These are phyloP conservation scores for Brachypodius melanocephalos DNA, from an alignment of 2,113 vertebrate species.

Conservation along the genomic window DNA sequence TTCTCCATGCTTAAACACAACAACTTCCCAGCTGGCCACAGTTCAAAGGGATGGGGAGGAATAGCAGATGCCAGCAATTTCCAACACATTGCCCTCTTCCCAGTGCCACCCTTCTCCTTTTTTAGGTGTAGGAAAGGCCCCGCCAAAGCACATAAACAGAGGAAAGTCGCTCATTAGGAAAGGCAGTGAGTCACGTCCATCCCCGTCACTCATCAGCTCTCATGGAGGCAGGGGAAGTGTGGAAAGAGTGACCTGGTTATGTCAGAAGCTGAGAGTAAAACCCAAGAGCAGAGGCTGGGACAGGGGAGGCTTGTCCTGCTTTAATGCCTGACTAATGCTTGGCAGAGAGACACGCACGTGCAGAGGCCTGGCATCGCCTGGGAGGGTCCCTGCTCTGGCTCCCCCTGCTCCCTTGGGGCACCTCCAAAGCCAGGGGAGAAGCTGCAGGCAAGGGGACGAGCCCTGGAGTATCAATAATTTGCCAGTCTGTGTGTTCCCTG, in stretches of 20 bases:
- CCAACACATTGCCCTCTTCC: neutral
- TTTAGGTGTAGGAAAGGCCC: neutral
- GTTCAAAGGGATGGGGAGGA: neutral
- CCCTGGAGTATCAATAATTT: neutral
- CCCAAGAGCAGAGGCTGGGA: neutral
- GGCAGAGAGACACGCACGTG: neutral
- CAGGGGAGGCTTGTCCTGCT: neutral
- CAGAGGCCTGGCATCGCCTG: accelerated
- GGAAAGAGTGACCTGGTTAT: constrained; percentile 60
- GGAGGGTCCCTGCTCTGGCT: neutral
- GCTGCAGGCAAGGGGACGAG: neutral
- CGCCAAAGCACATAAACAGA: neutral
- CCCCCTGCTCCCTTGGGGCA: neutral
- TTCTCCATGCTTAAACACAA: neutral
- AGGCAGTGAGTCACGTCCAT: constrained; percentile 30
- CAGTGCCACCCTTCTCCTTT: constrained; percentile 12
- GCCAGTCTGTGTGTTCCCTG: neutral
- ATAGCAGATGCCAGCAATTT: neutral
- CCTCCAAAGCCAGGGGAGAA: neutral
- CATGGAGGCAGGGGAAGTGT: constrained; percentile 6
- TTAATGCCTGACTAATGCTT: neutral
- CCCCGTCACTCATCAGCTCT: neutral
- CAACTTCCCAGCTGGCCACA: neutral
- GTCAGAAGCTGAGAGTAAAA: constrained; percentile 25
- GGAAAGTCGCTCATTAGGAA: neutral